Base-by-base conservation (phyloP, 2,888 invertebrate genomes). In the Leucoptera coffeella region DNA sequence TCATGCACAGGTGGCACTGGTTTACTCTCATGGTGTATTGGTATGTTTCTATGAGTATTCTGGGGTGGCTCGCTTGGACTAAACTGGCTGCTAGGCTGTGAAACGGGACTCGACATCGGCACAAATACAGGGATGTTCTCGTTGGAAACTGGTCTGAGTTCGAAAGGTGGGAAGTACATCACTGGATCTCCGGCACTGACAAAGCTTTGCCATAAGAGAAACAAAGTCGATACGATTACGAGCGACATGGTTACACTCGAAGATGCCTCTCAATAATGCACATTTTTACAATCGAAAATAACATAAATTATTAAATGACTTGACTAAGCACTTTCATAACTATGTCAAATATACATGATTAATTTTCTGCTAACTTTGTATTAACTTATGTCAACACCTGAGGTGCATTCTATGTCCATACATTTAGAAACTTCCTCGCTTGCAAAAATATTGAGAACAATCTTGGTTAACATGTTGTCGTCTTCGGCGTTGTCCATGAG, bases 331-430 rank as follows among this genome's bases (percentile, higher is more conserved):
- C n/a, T n/a, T n/a, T n/a, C n/a, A n/a, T n/a, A n/a, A n/a, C n/a
- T n/a, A n/a, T n/a, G n/a, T n/a, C n/a, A n/a, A n/a, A n/a, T n/a
- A n/a, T n/a, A n/a, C n/a, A n/a, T n/a, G n/a, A n/a, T n/a, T n/a
- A n/a, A n/a, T n/a, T n/a, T n/a, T n/a, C n/a, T n/a, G n/a, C n/a
- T n/a, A n/a, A n/a, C n/a, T n/a, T 41, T 37, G 40, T 45, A 53
- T 64, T 61, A 67, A 57, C 64, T 65, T 42, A 67, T 55, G 45
- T 65, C 55, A 38, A 57, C 47, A 37, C 64, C 67, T 39, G 61
- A 56, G 49, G 47, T 55, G 45, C 69, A 69, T 38, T 64, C 61
- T 33, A 67, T 40, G 40, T 61, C 50, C 62, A 67, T 64, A 46
- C 69, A 69, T 47, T 60, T 47, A 15, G 69, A 64, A 37, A 69